Percentiles rank a stretch among this genome's conserved stretches.
phyloP scores from a whole-genome alignment of 2,797 vertebrate genomes.

The Prunella strophiata region DNA sequence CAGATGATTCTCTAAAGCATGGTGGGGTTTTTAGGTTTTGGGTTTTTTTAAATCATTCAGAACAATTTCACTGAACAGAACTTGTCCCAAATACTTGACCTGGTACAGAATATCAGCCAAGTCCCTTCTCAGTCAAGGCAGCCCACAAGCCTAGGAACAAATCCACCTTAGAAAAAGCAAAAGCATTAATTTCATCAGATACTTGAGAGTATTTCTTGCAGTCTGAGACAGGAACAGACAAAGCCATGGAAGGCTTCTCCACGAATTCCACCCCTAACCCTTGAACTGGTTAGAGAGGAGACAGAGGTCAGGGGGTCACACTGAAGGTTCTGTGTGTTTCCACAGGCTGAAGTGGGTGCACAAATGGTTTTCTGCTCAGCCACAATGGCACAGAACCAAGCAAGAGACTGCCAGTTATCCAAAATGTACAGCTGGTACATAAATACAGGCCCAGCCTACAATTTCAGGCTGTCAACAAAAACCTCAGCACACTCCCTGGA shows the following conservation, averaged over 20 bases:
- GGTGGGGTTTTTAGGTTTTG: fast-evolving
- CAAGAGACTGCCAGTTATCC: not conserved
- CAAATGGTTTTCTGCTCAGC: not conserved
- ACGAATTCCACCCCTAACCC: not conserved
- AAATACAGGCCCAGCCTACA: not conserved
- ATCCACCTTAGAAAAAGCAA: fast-evolving
- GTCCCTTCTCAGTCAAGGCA: not conserved
- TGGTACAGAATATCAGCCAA: not conserved
- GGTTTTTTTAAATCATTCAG: not conserved
- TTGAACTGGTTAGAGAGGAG: not conserved
- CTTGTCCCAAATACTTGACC: not conserved
- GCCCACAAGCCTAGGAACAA: not conserved
- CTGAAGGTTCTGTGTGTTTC: not conserved
- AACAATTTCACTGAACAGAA: not conserved
- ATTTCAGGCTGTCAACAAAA: not conserved
- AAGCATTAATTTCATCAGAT: not conserved
- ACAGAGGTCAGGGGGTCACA: not conserved
- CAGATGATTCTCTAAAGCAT: not conserved
- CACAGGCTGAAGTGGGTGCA: not conserved
- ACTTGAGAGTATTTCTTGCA: not conserved
- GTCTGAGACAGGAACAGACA: not conserved
- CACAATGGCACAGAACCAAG: fast-evolving
- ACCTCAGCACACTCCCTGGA: fast-evolving
- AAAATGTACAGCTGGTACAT: not conserved
- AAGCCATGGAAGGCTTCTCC: not conserved